A percentile compares a stretch with the other conserved stretches of the same genome.
phyloP scores from a whole-genome alignment of 2,888 invertebrate species.

The Cactoblastis cactorum region DNA sequence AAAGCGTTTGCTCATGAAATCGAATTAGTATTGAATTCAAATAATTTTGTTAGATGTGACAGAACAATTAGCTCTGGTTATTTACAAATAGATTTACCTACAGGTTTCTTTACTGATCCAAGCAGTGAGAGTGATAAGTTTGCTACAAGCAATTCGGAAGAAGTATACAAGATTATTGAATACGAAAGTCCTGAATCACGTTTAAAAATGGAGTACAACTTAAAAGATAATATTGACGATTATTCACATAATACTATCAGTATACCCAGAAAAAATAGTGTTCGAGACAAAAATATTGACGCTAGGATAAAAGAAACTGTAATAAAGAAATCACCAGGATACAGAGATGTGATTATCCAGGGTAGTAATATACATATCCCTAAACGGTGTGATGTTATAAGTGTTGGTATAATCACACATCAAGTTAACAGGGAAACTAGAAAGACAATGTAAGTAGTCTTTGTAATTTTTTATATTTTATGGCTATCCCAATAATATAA shows the following conservation, averaged over 20 bases:
- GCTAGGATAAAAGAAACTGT: conserved; percentile 35
- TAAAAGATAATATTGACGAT: conserved; percentile 31
- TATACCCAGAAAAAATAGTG: conserved; percentile 32
- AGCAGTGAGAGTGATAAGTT: conserved; percentile 35
- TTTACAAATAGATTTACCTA: conserved; percentile 56
- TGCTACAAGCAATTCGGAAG: conserved; percentile 49
- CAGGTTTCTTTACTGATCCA: conserved; percentile 50
- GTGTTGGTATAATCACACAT: conserved; percentile 54
- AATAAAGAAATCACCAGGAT: conserved; percentile 29
- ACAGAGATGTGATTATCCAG: conserved; percentile 46
- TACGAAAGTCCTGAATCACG: conserved; percentile 49
- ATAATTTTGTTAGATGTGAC: conserved; percentile 30
- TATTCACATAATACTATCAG: conserved; percentile 31
- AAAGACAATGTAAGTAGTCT: conserved; percentile 51
- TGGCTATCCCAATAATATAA: background rate
- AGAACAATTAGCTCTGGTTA: conserved; percentile 45
- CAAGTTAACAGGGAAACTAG: conserved; percentile 38
- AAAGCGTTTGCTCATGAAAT: conserved; percentile 52
- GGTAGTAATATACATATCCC: conserved; percentile 43
- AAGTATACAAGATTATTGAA: conserved; percentile 61
- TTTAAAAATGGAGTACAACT: conserved; percentile 22
- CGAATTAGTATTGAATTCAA: conserved; percentile 50
- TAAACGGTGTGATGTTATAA: conserved; percentile 48
- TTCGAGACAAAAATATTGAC: conserved; percentile 33
- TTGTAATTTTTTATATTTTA: background rate